These are phyloP conservation scores for Epizoanthus scotinus DNA, from an alignment of 92 coral and sea anemone species.

Conservation along the genomic window DNA sequence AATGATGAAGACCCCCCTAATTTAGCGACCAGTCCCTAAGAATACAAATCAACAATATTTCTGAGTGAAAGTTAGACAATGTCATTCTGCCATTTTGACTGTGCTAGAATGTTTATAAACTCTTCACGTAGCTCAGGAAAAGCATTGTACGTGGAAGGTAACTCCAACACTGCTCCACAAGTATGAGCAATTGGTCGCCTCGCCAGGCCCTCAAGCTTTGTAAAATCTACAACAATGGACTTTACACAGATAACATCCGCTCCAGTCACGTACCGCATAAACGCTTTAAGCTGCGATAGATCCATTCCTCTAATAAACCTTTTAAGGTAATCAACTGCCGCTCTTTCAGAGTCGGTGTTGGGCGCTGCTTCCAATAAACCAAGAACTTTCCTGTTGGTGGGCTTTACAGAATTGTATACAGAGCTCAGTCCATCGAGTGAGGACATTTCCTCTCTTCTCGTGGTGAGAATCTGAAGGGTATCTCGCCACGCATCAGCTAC, in stretches of 20 bases:
- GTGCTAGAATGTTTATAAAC: slow-evolving; percentile 5
- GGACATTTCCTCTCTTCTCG: slow-evolving; percentile 10
- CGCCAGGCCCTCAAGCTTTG: slow-evolving; percentile 20
- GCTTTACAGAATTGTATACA: slow-evolving; percentile 26
- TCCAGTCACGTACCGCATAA: slow-evolving; percentile 23
- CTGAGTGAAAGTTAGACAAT: not conserved
- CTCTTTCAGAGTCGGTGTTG: slow-evolving; percentile 18
- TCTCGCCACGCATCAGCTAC: slow-evolving; percentile 19
- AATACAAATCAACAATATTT: not conserved
- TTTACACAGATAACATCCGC: slow-evolving; percentile 33
- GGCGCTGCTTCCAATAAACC: slow-evolving; percentile 19
- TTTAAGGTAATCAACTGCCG: slow-evolving; percentile 28
- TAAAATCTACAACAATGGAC: slow-evolving; percentile 15
- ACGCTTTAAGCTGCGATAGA: not conserved
- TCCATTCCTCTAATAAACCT: slow-evolving; percentile 23
- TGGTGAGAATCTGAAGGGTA: slow-evolving; percentile 15
- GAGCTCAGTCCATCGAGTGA: slow-evolving; percentile 29
- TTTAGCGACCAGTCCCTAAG: not conserved
- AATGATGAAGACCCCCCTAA: not conserved
- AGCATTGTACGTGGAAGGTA: slow-evolving; percentile 3
- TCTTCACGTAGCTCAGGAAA: slow-evolving; percentile 33
- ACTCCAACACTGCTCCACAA: slow-evolving; percentile 8
- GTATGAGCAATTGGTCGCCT: slow-evolving; percentile 41
- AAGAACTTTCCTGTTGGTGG: slow-evolving; percentile 38
- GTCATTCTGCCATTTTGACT: slow-evolving; percentile 34